Conservation (phyloP, 2,888 invertebrate species). For the Nemoura dubitans region DNA sequence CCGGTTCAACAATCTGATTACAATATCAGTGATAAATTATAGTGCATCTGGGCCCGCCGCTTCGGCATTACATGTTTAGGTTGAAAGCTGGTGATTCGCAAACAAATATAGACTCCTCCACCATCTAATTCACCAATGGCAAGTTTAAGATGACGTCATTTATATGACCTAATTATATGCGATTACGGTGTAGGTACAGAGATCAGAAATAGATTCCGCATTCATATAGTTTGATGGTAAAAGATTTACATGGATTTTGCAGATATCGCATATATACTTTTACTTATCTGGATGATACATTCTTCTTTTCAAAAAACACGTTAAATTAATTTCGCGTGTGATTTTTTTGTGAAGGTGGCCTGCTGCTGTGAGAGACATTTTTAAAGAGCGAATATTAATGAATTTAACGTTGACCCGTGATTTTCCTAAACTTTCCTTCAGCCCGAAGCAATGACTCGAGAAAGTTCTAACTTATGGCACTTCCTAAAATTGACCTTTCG, state of each 20-base stretch:
- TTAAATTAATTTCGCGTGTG: too few species aligned
- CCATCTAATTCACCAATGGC: too few species aligned
- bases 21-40: not conserved
- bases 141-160: too few species aligned
- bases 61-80: not conserved
- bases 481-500: constrained; percentile 16
- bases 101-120: not conserved
- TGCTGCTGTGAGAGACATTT: not conserved
- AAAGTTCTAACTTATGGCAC: not conserved
- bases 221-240: too few species aligned
- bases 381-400: not conserved
- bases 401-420: not conserved
- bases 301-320: too few species aligned
- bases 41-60: not conserved
- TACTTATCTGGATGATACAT: too few species aligned
- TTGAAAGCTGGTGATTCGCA: not conserved
- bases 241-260: too few species aligned
- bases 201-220: too few species aligned
- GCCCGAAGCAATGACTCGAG: not conserved
- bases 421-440: not conserved
- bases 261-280: too few species aligned
- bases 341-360: too few species aligned
- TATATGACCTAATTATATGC: too few species aligned
- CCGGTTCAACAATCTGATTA: constrained; percentile 28
- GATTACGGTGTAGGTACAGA: too few species aligned